These are phyloP conservation scores for Drosophila differens DNA, from an alignment of 2,888 invertebrate species.

Conservation along the genomic window DNA sequence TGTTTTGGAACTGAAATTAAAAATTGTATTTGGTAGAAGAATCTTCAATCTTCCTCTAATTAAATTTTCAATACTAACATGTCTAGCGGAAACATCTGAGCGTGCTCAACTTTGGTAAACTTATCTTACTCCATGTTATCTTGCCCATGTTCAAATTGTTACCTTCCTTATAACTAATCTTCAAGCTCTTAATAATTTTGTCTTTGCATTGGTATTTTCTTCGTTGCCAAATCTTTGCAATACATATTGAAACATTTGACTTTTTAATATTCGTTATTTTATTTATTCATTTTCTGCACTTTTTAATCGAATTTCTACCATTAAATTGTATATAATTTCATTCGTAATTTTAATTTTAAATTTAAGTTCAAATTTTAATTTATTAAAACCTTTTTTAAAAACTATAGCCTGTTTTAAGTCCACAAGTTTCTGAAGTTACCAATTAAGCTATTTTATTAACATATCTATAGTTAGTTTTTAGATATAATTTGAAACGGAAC, in stretches of 20 bases:
- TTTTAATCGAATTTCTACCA: background rate
- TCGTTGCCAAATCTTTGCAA: background rate
- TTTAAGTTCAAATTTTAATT: background rate
- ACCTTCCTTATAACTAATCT: background rate
- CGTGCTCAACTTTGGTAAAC: background rate
- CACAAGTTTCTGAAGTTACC: background rate
- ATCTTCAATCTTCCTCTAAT: background rate
- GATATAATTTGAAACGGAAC: background rate
- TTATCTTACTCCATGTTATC: background rate
- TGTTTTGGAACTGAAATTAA: background rate
- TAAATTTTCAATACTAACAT: background rate
- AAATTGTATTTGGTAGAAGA: background rate
- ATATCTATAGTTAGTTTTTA: background rate
- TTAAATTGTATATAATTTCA: background rate
- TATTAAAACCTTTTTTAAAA: too few species aligned
- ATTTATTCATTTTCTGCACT: rapidly evolving
- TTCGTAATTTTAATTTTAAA: background rate
- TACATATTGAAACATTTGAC: background rate
- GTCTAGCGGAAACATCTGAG: background rate
- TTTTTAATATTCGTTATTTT: background rate
- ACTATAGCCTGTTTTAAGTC: too few species aligned
- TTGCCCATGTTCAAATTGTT: background rate
- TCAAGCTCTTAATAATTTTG: background rate
- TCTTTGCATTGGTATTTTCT: background rate
- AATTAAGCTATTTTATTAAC: background rate